Percentiles rank a stretch among this genome's conserved stretches.
phyloP scores from a whole-genome alignment of 2,797 vertebrate species.

The Trachurus trachurus region DNA sequence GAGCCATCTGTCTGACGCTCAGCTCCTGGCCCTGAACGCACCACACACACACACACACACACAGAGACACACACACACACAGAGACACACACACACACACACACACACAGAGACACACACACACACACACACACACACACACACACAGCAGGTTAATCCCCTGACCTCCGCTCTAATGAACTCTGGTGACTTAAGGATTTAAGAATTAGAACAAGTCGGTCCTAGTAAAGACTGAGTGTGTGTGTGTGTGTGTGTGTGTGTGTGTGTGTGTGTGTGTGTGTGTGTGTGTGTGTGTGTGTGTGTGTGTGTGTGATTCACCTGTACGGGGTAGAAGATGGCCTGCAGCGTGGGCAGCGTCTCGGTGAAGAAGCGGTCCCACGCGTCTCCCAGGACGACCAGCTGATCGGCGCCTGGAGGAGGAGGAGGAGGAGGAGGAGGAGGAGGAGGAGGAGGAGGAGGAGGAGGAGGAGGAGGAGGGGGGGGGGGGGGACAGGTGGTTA shows the following conservation, averaged over 20 bases:
- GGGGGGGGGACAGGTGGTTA: conserved; percentile 39
- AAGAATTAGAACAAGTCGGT: neutral
- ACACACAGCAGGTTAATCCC: conserved; percentile 12
- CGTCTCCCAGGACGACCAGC: conserved; percentile 88
- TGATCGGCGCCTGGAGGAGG: conserved; percentile 86
- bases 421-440: too few species aligned
- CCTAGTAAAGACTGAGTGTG: neutral
- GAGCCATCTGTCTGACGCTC: conserved; percentile 94
- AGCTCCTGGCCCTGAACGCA: conserved; percentile 92
- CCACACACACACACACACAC: conserved; percentile 36
- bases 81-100: conserved; percentile 31
- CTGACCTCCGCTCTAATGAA: conserved; percentile 6
- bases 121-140: conserved; percentile 29
- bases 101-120: conserved; percentile 19
- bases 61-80: conserved; percentile 33
- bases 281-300: too few species aligned
- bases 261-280: too few species aligned
- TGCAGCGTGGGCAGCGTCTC: conserved; percentile 96
- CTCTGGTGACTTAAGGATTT: neutral
- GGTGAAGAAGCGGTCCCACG: conserved; percentile 94
- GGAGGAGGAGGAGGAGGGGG: too few species aligned
- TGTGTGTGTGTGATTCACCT: conserved; percentile 85
- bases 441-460: too few species aligned
- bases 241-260: too few species aligned
- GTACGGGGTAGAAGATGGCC: conserved; percentile 97